Evolutionary conservation across 2,888 invertebrate genomes (phyloP), one percentile per base, ranked within the genome.

Genomic region (Octonoba sinensis): DNA sequence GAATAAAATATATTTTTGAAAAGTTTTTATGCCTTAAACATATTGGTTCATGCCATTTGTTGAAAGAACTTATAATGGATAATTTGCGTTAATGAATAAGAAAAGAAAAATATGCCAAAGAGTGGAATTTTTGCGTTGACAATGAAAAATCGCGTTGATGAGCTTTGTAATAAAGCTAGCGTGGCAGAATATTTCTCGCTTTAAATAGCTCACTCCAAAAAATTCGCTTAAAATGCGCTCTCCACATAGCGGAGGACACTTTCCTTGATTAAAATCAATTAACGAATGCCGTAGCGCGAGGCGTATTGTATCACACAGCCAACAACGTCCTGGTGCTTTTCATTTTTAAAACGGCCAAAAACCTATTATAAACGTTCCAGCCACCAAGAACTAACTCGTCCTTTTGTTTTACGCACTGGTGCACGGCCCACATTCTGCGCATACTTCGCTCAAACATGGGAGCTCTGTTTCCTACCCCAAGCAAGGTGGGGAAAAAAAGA

Each of bases 211-310:
- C 27, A n/a, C 59, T 27, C 62, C 62, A 62, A 62, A 62, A 44
- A 62, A 62, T 62, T 36, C 36, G 11, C 36, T 36, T 36, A 36
- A 36, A 36, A 36, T 11, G 1, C 36, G 36, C 36, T 6, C 36
- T 36, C 36, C 36, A 36, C 36, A 36, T 36, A 36, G 36, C 36
- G 36, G 36, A 36, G 36, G 36, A 36, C 36, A 36, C 36, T 73
- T 81, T 69, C 73, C 73, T 69, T 81, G 74, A 81, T 81, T 81
- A 81, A 81, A 81, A 81, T 81, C 79, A 81, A 81, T 81, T 81
- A 81, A 51, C 67, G 69, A 69, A 67, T 36, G 54, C 54, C 51
- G 20, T 47, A 27, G 44, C 46, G 56, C 12, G 13, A 18, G 64
- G 20, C 27, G 60, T 44, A 47, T 49, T 66, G 54, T 64, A 59